These are phyloP conservation scores for Phalera bucephala DNA, from an alignment of 2,888 invertebrate genomes.

Conservation along the genomic window DNA sequence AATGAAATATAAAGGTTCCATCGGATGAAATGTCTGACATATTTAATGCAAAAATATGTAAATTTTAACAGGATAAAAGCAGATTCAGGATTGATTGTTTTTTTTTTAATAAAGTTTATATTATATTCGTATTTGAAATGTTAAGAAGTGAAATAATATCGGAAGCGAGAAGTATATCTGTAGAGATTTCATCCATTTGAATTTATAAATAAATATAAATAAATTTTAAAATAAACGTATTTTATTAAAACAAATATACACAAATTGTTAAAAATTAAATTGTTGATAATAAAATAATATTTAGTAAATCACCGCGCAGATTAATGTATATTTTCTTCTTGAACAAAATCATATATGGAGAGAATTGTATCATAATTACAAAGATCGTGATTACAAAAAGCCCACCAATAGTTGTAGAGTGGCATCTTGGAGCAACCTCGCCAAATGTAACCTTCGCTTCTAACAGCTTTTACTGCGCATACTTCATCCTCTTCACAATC, in stretches of 20 bases:
- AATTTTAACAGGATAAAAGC: too few species aligned
- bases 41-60: too few species aligned
- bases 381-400: slow-evolving; percentile 52
- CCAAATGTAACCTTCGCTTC: slow-evolving; percentile 60
- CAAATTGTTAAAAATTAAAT: slow-evolving; percentile 6
- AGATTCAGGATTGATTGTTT: too few species aligned
- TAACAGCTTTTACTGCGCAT: slow-evolving; percentile 56
- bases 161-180: too few species aligned
- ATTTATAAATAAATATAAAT: too few species aligned
- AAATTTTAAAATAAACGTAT: too few species aligned
- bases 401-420: slow-evolving; percentile 64
- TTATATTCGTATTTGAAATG: too few species aligned
- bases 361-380: slow-evolving; percentile 55
- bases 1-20: too few species aligned
- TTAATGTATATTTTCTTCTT: slow-evolving; percentile 4
- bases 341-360: slow-evolving; percentile 45
- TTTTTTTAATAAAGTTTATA: too few species aligned
- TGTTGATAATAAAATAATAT: neutral
- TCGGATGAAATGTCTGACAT: slow-evolving; percentile 10
- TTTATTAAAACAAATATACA: slow-evolving; percentile 2
- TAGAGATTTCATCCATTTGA: too few species aligned
- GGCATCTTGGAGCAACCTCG: slow-evolving; percentile 60
- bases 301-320: too few species aligned
- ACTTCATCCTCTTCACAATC: slow-evolving; percentile 56
- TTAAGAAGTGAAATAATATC: too few species aligned